A percentile compares a stretch with the other conserved stretches of the same genome.
Conservation (phyloP, 64 coral and sea anemone species). For the Porites australiensis region DNA sequence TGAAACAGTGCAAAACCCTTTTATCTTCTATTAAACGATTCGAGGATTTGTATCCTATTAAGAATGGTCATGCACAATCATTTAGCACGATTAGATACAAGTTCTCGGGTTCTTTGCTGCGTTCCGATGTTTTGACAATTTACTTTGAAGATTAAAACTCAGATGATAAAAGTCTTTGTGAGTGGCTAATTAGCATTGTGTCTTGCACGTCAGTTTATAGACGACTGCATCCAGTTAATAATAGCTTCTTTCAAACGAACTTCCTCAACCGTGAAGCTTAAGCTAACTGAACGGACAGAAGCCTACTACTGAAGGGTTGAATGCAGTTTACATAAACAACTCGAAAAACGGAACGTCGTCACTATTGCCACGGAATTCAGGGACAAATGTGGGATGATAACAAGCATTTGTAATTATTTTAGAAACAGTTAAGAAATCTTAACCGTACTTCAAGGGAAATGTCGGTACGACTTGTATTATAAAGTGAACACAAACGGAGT, state of each 20-base stretch:
- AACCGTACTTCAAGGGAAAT: neutral
- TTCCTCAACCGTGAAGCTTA: constrained; percentile 31
- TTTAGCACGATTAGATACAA: too few species aligned
- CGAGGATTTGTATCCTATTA: too few species aligned
- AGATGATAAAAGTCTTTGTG: constrained; percentile 41
- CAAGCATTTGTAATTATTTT: neutral
- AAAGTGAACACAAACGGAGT: neutral
- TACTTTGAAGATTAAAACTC: constrained; percentile 23
- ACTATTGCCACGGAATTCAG: constrained; percentile 5
- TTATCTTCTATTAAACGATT: too few species aligned
- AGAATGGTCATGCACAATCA: too few species aligned
- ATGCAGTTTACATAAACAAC: constrained; percentile 7
- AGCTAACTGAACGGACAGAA: neutral
- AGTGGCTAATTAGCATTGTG: constrained; percentile 34
- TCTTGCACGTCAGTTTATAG: neutral
- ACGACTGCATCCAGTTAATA: neutral
- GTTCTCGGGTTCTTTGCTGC: neutral
- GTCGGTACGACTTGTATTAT: neutral
- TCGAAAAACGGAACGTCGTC: neutral
- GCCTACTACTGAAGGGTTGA: neutral
- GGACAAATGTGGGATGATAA: neutral
- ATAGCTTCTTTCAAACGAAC: constrained; percentile 28
- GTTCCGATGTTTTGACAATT: constrained; percentile 43
- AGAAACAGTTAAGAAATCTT: constrained; percentile 12
- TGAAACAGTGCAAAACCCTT: too few species aligned